These are phyloP conservation scores for Cylloceria caligata DNA, from an alignment of 2,888 invertebrate genomes.

Conservation along the genomic window DNA sequence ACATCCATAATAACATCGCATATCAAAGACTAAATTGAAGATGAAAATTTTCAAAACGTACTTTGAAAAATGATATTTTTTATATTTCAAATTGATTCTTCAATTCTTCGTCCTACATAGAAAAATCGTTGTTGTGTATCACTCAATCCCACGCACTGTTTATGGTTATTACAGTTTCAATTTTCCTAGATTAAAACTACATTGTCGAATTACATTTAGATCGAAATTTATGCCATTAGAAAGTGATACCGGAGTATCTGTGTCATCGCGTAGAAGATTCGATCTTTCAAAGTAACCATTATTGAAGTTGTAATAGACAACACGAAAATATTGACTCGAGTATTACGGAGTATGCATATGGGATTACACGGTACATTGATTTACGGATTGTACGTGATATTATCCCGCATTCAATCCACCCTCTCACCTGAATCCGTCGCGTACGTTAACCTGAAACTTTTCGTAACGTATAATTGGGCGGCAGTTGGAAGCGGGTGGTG, in stretches of 20 bases:
- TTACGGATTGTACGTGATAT: constrained; percentile 68
- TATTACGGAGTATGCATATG: constrained; percentile 13
- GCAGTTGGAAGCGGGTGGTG: constrained; percentile 40
- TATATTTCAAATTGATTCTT: background rate
- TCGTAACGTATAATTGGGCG: constrained; percentile 68
- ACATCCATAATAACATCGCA: too few species aligned
- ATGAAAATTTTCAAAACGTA: too few species aligned
- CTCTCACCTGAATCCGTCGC: constrained; percentile 4
- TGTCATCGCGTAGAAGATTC: background rate
- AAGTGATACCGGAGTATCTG: constrained; percentile 6
- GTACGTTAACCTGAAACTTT: constrained; percentile 44
- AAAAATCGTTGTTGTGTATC: background rate
- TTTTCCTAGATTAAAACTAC: constrained; percentile 3
- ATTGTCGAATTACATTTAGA: constrained; percentile 9
- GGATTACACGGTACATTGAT: constrained; percentile 52
- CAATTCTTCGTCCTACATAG: background rate
- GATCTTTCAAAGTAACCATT: constrained; percentile 19
- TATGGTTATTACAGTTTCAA: background rate
- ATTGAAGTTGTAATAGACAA: constrained; percentile 8
- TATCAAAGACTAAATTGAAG: too few species aligned
- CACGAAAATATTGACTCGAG: constrained; percentile 29
- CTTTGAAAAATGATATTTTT: too few species aligned
- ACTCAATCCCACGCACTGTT: background rate
- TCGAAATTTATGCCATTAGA: constrained; percentile 30
- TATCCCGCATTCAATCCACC: constrained; percentile 55